phyloP scores from a whole-genome alignment of 2,113 vertebrate genomes.

The Leptocoma aspasia region DNA sequence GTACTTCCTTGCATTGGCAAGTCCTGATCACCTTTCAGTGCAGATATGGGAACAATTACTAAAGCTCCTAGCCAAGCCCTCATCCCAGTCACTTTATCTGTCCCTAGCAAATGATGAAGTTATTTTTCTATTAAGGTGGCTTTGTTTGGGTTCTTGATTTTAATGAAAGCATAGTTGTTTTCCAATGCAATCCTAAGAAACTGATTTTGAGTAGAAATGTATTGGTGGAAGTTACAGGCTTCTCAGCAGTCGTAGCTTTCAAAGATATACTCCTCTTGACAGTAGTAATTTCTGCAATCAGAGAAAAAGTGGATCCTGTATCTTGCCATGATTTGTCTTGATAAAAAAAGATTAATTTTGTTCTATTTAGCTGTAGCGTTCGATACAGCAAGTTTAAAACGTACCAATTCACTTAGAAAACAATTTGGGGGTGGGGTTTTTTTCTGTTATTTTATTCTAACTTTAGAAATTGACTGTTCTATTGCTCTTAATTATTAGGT shows the following conservation, averaged over 20 bases:
- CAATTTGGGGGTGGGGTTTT: rapidly evolving
- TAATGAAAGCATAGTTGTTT: neutral
- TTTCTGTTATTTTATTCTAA: neutral
- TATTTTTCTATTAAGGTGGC: neutral
- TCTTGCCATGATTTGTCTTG: neutral
- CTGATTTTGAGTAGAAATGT: neutral
- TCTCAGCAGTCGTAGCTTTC: neutral
- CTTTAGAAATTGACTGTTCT: neutral
- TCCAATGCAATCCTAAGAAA: neutral
- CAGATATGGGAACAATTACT: neutral
- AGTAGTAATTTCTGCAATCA: neutral
- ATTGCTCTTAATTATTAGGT: neutral
- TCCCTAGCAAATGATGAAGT: neutral
- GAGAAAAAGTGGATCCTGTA: neutral
- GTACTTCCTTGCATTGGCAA: neutral
- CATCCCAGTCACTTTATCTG: neutral
- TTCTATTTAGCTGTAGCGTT: neutral
- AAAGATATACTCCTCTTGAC: neutral
- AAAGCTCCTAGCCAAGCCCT: neutral
- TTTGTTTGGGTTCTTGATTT: neutral
- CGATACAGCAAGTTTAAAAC: neutral
- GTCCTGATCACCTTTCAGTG: neutral
- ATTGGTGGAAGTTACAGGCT: neutral
- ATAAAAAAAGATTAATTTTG: neutral
- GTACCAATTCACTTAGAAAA: neutral